phyloP scores from a whole-genome alignment of 1,140 invertebrate genomes.

The Triops longicaudatus region DNA sequence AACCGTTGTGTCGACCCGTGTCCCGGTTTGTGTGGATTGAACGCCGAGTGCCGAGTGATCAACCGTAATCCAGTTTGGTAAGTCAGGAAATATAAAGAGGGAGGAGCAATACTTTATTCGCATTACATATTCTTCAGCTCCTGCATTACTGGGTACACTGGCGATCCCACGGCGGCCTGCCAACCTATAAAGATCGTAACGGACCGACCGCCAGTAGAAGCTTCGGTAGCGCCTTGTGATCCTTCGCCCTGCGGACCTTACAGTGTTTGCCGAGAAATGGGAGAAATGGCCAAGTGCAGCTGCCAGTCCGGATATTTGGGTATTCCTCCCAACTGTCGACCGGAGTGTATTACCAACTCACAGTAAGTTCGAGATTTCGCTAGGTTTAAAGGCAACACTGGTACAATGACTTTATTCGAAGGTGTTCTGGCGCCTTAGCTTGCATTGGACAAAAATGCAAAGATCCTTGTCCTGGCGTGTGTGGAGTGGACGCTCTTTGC shows the following conservation, averaged over 20 bases:
- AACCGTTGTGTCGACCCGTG: conserved; percentile 70
- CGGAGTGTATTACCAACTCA: conserved; percentile 51
- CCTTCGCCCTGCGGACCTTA: conserved; percentile 80
- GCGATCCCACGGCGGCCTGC: conserved; percentile 65
- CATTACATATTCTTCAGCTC: conserved; percentile 48
- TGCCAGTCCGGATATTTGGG: conserved; percentile 72
- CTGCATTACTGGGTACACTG: conserved; percentile 55
- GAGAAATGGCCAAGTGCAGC: conserved; percentile 70
- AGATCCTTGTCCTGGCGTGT: conserved; percentile 63
- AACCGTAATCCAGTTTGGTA: conserved; percentile 61
- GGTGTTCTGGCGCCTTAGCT: conserved; percentile 73
- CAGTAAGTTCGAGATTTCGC: conserved; percentile 21
- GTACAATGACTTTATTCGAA: conserved; percentile 20
- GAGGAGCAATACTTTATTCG: conserved; percentile 45
- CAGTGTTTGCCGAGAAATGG: conserved; percentile 80
- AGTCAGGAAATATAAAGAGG: conserved; percentile 66
- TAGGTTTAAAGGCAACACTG: neutral
- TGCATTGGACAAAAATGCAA: conserved; percentile 72
- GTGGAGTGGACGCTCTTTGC: conserved; percentile 69
- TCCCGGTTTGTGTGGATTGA: conserved; percentile 60
- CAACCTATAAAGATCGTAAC: conserved; percentile 44
- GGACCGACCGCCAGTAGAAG: conserved; percentile 32
- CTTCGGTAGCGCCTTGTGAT: conserved; percentile 53
- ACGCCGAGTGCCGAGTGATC: conserved; percentile 60
- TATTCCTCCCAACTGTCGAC: conserved; percentile 59